phyloP scores from a whole-genome alignment of 1,140 invertebrate species.

The Paralvinella palmiformis region DNA sequence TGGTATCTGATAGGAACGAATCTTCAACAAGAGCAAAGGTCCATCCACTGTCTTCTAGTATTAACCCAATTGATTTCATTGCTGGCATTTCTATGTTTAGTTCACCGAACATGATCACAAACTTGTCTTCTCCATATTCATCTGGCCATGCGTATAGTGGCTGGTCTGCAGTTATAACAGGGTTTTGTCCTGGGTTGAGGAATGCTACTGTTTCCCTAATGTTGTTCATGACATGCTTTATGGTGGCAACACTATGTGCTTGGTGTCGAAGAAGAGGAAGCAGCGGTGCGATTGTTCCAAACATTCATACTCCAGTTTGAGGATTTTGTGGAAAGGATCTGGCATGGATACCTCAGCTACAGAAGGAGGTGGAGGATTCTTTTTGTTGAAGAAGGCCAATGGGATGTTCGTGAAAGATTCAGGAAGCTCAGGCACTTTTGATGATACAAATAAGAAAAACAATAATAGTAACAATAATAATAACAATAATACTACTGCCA shows the following conservation, averaged over 20 bases:
- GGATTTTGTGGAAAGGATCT: not conserved
- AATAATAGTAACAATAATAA: no score
- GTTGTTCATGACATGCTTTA: slow-evolving; percentile 20
- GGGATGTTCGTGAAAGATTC: slow-evolving; percentile 15
- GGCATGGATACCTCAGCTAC: no score
- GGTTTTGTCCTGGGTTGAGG: slow-evolving; percentile 22
- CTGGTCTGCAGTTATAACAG: slow-evolving; percentile 19
- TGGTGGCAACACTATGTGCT: slow-evolving; percentile 18
- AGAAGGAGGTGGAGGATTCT: not conserved
- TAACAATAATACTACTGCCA: no score
- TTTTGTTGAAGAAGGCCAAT: slow-evolving; percentile 10
- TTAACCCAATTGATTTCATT: slow-evolving; percentile 5
- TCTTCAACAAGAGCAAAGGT: no score
- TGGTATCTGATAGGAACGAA: slow-evolving; percentile 20
- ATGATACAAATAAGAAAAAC: no score
- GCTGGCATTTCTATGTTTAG: slow-evolving; percentile 17
- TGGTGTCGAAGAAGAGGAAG: slow-evolving; percentile 20
- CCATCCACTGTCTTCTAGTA: slow-evolving; percentile 24
- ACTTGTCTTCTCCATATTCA: no score
- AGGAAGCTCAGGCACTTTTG: not conserved
- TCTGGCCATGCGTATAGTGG: slow-evolving; percentile 21
- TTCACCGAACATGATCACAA: no score
- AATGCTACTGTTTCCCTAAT: slow-evolving; percentile 13
- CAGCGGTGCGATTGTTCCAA: slow-evolving; percentile 8
- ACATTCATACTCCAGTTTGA: no score